Evolutionary conservation across 2,113 vertebrate species (phyloP), one percentile per base, ranked within the genome.

Genomic region (Chaetops frenatus): DNA sequence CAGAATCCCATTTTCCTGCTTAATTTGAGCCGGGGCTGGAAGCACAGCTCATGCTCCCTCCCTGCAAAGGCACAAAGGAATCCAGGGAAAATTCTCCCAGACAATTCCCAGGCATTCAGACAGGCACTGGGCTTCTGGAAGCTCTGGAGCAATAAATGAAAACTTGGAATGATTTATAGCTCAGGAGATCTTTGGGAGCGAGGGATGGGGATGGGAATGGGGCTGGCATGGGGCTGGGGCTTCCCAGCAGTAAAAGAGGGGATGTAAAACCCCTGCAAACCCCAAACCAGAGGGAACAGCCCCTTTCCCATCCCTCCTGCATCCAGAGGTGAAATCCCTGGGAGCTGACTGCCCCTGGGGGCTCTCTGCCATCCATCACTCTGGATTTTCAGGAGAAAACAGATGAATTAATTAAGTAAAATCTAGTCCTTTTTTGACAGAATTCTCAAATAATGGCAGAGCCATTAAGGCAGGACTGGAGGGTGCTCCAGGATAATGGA

Each of bases 11-110:
- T 96, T 94, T 86, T 91, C 66, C 60, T 77, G 60, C 72, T 70
- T 92, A 73, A 85, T 89, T 89, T 90, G 60, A 96, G 88, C 77
- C 47, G 58, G 88, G 93, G 69, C 79, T 91, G 82, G 90, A 93
- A 64, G 35, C 36, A 83, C 69, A 80, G 89, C 21, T 92, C 62
- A 11, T 12, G 53, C 33, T 77, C 83, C 62, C 65, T 96, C 61
- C 62, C 62, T 80, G 62, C 62, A 54, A 62, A 94, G 35, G 58
- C 44, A 24, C 78, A 60, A n/a, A 45, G 27, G 36, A 54, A 88
- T 95, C 72, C 70, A n/a, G 35, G 80, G 48, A 51, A 81, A 95
- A 93, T 0, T 2, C 20, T 48, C 87, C 85, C 73, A 85, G 44
- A 85, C 92, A 90, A 92, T 81, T 95, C 77, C 92, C 64, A 31